Base-by-base conservation (phyloP, 2,888 invertebrate genomes). In the Trypoxylon attenuatum region DNA sequence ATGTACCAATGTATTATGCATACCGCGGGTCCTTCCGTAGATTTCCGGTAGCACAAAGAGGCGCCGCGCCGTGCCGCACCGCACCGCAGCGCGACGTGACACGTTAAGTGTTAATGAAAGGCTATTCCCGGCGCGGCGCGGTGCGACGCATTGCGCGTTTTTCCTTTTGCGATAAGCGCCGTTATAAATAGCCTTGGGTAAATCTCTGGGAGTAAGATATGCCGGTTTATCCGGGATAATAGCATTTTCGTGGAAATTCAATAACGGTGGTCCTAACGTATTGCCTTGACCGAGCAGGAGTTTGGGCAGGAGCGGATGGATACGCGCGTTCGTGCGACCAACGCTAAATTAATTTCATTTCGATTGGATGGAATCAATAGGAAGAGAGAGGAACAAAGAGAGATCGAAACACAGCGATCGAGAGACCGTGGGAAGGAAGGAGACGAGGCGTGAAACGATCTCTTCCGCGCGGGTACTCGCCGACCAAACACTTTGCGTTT, bases 401-500 rank as follows among this genome's bases (percentile, higher is more conserved):
- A 3, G 13, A n/a, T n/a, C n/a, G n/a, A n/a, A n/a, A n/a, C n/a
- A n/a, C n/a, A n/a, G 39, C 23, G 19, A 25, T 43, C 23, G 59
- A 33, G 6, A 46, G 13, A 22, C 54, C 55, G 70, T 53, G 63
- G 53, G 60, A 71, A 60, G 50, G 33, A 33, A 52, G 52, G 21
- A 63, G 57, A 53, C 60, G 52, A 59, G 57, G 55, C 67, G 58
- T 64, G 73, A 73, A 71, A 68, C 58, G 55, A 68, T 69, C 56
- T 49, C 71, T 59, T 62, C 61, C 55, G 63, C 64, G 63, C 52
- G 72, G 51, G 65, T 74, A 57, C 65, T 51, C 59, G 54, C 61
- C 62, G 51, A 43, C 60, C 68, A 66, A 74, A 75, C 77, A 77
- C 81, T 80, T 80, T 77, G 72, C 73, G 71, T 75, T 73, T 71